phyloP scores from a whole-genome alignment of 2,113 vertebrate genomes.

The Sapayoa aenigma region DNA sequence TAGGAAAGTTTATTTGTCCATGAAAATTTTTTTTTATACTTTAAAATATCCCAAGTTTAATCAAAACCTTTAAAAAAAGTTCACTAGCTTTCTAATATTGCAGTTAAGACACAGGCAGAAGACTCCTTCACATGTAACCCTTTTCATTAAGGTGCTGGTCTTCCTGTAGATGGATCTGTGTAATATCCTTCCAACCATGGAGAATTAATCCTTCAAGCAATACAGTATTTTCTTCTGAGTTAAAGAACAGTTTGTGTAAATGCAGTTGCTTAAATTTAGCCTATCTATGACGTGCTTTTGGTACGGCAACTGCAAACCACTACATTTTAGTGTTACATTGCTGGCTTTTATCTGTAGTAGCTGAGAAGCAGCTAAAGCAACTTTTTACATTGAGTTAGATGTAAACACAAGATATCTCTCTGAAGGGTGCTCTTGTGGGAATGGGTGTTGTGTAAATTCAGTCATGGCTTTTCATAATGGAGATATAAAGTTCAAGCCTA shows the following conservation, averaged over 20 bases:
- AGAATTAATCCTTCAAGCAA: background rate
- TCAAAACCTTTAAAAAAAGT: background rate
- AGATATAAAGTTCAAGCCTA: background rate
- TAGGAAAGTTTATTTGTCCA: background rate
- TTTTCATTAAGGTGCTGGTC: background rate
- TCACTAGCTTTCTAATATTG: background rate
- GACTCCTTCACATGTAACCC: background rate
- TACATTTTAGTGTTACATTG: background rate
- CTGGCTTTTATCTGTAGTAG: background rate
- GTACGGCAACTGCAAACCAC: background rate
- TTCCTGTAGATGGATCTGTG: background rate
- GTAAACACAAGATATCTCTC: background rate
- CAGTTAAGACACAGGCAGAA: background rate
- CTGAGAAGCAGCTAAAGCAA: background rate
- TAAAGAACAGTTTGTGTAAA: background rate
- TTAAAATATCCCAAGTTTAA: background rate
- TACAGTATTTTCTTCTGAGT: background rate
- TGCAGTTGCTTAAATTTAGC: background rate
- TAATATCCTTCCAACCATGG: background rate
- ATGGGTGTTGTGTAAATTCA: background rate
- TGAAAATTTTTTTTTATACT: background rate
- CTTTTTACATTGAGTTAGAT: background rate
- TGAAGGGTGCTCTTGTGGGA: background rate
- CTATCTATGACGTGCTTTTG: background rate
- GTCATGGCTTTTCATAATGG: background rate